Conservation (phyloP, 2,113 vertebrate species). For the Lepisosteus oculatus region DNA sequence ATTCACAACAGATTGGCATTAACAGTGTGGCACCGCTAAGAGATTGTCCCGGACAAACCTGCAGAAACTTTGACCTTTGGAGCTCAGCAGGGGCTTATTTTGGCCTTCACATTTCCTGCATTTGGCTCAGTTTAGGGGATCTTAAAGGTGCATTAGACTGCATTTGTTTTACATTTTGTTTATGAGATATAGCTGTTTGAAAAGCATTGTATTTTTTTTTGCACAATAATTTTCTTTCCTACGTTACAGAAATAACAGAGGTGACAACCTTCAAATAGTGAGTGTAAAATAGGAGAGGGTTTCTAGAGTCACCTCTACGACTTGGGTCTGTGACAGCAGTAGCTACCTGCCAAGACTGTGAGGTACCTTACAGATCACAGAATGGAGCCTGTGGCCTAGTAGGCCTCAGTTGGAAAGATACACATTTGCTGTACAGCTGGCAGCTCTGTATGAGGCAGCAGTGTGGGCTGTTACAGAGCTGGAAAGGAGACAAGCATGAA, state of each 20-base stretch:
- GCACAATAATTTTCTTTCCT: constrained; percentile 44
- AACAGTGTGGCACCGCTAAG: constrained; percentile 60
- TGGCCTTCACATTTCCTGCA: constrained; percentile 50
- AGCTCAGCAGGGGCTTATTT: constrained; percentile 53
- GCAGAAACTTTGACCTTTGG: constrained; percentile 69
- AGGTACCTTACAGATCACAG: constrained; percentile 84
- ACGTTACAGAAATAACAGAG: constrained; percentile 47
- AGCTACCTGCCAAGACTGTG: constrained; percentile 90
- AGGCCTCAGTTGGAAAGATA: constrained; percentile 85
- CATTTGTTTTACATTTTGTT: not conserved
- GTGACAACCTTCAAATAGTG: constrained; percentile 34
- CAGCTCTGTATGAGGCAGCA: constrained; percentile 96
- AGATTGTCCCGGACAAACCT: constrained; percentile 66
- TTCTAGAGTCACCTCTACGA: constrained; percentile 93
- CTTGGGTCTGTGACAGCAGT: constrained; percentile 89
- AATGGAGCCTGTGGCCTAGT: constrained; percentile 87
- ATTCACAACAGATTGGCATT: constrained; percentile 60
- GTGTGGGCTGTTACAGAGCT: constrained; percentile 91
- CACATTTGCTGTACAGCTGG: constrained; percentile 99
- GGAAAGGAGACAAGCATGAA: constrained; percentile 89
- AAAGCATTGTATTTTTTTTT: constrained; percentile 17
- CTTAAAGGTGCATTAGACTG: not conserved
- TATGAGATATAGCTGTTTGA: not conserved
- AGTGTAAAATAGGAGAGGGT: constrained; percentile 47
- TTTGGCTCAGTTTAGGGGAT: constrained; percentile 40